Evolutionary conservation across 2,113 vertebrate genomes (phyloP).

Genomic region (Oxyruncus cristatus): DNA sequence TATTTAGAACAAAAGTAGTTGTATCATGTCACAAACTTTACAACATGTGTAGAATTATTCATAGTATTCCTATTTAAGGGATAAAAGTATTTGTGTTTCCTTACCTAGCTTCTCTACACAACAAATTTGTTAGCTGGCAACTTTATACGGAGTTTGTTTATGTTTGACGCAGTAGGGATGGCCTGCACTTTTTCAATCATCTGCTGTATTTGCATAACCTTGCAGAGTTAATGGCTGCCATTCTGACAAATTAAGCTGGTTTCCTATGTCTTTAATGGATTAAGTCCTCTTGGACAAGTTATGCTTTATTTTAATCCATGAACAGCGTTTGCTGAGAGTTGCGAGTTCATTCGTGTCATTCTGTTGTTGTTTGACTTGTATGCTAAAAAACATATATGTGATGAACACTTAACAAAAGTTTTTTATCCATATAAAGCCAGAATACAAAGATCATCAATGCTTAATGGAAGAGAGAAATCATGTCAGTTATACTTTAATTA

Average conservation of each 20-base stretch:
- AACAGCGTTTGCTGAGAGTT: slow-evolving; percentile 43
- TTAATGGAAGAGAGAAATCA: neutral
- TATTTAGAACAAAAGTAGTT: neutral
- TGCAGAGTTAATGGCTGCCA: slow-evolving; percentile 70
- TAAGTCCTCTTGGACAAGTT: slow-evolving; percentile 61
- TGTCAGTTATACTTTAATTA: neutral
- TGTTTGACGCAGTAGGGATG: slow-evolving; percentile 70
- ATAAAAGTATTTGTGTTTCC: slow-evolving; percentile 45
- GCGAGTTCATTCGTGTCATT: slow-evolving; percentile 34
- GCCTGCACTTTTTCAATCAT: slow-evolving; percentile 73
- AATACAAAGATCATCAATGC: neutral
- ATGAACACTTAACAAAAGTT: neutral
- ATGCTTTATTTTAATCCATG: slow-evolving; percentile 54
- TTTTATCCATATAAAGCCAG: neutral
- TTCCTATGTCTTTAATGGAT: slow-evolving; percentile 74
- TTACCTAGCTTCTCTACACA: slow-evolving; percentile 56
- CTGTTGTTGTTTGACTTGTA: neutral
- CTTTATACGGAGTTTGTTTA: slow-evolving; percentile 61
- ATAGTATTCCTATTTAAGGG: neutral
- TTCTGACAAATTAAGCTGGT: slow-evolving; percentile 73
- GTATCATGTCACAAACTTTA: neutral
- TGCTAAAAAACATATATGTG: neutral
- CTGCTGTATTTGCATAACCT: slow-evolving; percentile 76
- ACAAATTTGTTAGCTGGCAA: slow-evolving; percentile 70
- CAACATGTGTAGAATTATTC: neutral